Evolutionary conservation across 1,140 invertebrate species (phyloP).

Genomic region (Oedothorax gibbosus): DNA sequence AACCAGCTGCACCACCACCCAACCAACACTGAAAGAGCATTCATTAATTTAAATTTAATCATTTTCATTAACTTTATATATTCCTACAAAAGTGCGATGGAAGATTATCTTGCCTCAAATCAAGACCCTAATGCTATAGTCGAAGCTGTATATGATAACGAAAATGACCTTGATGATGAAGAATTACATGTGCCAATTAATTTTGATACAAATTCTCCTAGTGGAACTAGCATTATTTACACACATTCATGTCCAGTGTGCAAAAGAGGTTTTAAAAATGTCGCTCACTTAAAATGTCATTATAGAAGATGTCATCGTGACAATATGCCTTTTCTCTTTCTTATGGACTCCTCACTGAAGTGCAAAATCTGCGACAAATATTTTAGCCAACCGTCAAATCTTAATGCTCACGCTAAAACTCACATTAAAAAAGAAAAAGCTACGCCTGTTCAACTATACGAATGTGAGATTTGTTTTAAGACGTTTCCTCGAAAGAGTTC

Average conservation of each 20-base stretch:
- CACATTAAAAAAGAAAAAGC: not conserved
- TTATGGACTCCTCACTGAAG: not conserved
- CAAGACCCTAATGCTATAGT: too few relatives aligned
- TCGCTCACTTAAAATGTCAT: conserved; percentile 5
- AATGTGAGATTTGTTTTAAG: conserved; percentile 18
- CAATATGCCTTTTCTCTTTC: not conserved
- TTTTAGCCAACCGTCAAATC: not conserved
- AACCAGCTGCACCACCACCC: too few relatives aligned
- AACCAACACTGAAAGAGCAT: too few relatives aligned
- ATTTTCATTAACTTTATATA: too few relatives aligned
- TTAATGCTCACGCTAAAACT: not conserved
- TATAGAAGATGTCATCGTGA: not conserved
- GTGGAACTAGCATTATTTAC: not conserved
- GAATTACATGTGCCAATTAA: too few relatives aligned
- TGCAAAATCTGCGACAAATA: not conserved
- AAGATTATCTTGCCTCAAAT: too few relatives aligned
- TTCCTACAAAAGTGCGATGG: too few relatives aligned
- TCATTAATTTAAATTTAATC: too few relatives aligned
- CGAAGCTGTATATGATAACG: too few relatives aligned
- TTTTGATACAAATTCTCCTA: not conserved
- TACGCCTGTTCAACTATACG: not conserved
- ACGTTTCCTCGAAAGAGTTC: not conserved
- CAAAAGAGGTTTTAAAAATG: not conserved
- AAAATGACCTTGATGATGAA: too few relatives aligned
- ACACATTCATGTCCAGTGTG: not conserved